These are phyloP conservation scores for Rhynchonycteris naso DNA, from an alignment of 2,797 vertebrate species.

Conservation along the genomic window DNA sequence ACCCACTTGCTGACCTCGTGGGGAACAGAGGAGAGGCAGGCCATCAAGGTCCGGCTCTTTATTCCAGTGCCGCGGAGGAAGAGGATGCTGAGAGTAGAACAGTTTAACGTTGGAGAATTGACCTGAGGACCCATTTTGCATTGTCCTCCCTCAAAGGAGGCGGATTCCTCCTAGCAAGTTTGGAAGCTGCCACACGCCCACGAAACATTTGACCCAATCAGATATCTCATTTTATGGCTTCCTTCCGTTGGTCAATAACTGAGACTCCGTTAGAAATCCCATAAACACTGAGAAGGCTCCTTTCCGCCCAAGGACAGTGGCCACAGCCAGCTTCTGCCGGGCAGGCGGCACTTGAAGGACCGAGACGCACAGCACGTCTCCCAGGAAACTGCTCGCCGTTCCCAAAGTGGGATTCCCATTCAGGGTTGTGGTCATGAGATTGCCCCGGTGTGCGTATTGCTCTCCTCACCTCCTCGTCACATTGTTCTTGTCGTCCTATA, in stretches of 20 bases:
- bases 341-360: neutral
- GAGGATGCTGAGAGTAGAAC: neutral
- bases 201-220: neutral
- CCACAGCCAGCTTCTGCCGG: neutral
- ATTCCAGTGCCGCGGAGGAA: neutral
- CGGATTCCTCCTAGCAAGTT: neutral
- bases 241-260: neutral
- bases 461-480: neutral
- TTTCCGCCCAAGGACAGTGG: neutral
- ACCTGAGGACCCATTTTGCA: neutral
- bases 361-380: neutral
- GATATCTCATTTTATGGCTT: neutral
- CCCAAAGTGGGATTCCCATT: neutral
- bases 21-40: neutral
- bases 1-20: neutral
- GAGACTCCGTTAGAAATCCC: neutral
- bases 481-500: neutral
- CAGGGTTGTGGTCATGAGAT: neutral
- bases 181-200: neutral
- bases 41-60: neutral
- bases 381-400: neutral
- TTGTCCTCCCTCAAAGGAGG: neutral
- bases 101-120: neutral
- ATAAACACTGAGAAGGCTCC: neutral
- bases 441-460: accelerated